phyloP scores from a whole-genome alignment of 2,797 vertebrate genomes.

The Sphenopsis melanotis region DNA sequence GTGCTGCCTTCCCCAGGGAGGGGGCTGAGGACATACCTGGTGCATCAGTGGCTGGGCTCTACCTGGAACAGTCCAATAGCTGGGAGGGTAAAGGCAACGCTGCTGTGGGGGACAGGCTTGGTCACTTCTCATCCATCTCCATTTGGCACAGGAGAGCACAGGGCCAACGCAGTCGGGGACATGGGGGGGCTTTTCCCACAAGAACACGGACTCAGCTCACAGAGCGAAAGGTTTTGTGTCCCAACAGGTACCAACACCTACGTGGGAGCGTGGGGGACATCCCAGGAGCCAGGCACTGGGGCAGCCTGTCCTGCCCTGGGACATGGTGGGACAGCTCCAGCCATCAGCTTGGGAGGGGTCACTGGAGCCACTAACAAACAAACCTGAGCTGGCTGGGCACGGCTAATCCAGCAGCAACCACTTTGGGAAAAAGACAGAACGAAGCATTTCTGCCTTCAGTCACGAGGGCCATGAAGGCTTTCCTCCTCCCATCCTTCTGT shows the following conservation, averaged over 20 bases:
- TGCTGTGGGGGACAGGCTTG: not conserved
- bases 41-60: not conserved
- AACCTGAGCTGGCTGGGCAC: not conserved
- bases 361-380: not conserved
- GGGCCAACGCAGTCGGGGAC: not conserved
- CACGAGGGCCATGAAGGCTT: not conserved
- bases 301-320: not conserved
- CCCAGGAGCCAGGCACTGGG: not conserved
- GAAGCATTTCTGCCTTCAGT: not conserved
- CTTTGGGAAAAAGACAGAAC: not conserved
- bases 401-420: not conserved
- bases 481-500: not conserved
- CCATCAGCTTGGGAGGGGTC: not conserved
- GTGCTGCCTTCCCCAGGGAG: not conserved
- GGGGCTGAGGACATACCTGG: slow-evolving; percentile 29
- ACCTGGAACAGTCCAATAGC: slow-evolving; percentile 13
- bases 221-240: slow-evolving; percentile 35
- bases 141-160: slow-evolving; percentile 54
- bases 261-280: not conserved
- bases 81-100: not conserved
- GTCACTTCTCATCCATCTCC: slow-evolving; percentile 28
- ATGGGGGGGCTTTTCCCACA: not conserved
- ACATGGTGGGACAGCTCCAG: not conserved
- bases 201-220: not conserved
- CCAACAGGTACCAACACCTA: not conserved